phyloP scores from a whole-genome alignment of 2,888 invertebrate species.

The Agonum fuliginosum region DNA sequence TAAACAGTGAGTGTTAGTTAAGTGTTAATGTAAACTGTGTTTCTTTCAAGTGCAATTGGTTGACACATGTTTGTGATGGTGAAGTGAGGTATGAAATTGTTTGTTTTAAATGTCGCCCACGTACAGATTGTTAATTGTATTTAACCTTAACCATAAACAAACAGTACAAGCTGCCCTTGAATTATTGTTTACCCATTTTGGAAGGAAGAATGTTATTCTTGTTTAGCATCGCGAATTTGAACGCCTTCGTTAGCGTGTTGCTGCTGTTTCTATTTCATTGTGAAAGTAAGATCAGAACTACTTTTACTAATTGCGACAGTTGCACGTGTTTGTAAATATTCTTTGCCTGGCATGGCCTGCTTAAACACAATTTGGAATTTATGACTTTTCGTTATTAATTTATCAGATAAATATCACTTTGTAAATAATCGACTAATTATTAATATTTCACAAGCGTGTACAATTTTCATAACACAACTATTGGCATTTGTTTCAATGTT shows the following conservation, averaged over 20 bases:
- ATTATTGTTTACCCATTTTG: conserved; percentile 29
- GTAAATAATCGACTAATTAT: neutral
- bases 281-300: conserved; percentile 57
- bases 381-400: neutral
- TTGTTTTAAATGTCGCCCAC: conserved; percentile 55
- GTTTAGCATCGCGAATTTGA: conserved; percentile 16
- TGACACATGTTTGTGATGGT: conserved; percentile 41
- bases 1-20: conserved; percentile 44
- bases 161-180: conserved; percentile 50
- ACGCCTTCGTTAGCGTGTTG: conserved; percentile 28
- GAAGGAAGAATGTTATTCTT: conserved; percentile 32
- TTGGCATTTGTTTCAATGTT: neutral
- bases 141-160: conserved; percentile 55
- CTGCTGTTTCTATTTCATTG: conserved; percentile 48
- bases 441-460: conserved; percentile 9
- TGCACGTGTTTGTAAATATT: conserved; percentile 42
- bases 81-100: conserved; percentile 50
- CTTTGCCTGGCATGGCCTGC: neutral
- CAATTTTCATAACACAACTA: neutral
- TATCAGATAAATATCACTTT: neutral
- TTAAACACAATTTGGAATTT: neutral
- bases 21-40: conserved; percentile 46
- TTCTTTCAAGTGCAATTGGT: conserved; percentile 25
- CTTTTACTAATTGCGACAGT: conserved; percentile 58
- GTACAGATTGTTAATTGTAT: conserved; percentile 49